phyloP scores from a whole-genome alignment of 2,888 invertebrate species.

The Gortyna flavago region DNA sequence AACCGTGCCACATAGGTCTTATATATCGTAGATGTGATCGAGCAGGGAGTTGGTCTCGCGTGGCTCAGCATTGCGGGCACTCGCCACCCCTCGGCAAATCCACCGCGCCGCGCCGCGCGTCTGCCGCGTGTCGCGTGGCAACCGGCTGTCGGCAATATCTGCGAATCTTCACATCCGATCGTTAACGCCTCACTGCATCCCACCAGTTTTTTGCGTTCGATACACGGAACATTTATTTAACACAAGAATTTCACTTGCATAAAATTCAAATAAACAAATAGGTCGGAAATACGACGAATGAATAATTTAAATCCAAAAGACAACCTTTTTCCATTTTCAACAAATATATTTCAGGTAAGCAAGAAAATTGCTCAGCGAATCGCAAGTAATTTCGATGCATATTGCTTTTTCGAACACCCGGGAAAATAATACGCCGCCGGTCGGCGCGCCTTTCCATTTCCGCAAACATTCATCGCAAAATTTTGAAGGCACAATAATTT shows the following conservation, averaged over 20 bases:
- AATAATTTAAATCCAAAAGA: conserved; percentile 68
- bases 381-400: conserved; percentile 34
- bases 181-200: conserved; percentile 79
- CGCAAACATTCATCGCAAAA: conserved; percentile 15
- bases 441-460: conserved; percentile 10
- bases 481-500: conserved; percentile 3
- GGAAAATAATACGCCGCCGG: conserved; percentile 27
- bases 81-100: conserved; percentile 58
- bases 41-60: conserved; percentile 76
- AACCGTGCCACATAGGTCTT: conserved; percentile 19
- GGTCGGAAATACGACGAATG: conserved; percentile 67
- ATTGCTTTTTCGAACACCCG: conserved; percentile 38
- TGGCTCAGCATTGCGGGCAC: conserved; percentile 83
- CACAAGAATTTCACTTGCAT: conserved; percentile 70
- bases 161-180: conserved; percentile 68
- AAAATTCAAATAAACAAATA: conserved; percentile 68
- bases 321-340: conserved; percentile 57
- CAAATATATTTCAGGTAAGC: conserved; percentile 34
- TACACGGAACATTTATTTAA: conserved; percentile 58
- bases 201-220: conserved; percentile 74
- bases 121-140: conserved; percentile 13
- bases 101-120: neutral
- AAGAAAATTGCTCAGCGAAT: conserved; percentile 38
- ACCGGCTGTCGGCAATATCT: conserved; percentile 39
- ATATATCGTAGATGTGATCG: conserved; percentile 12